phyloP scores from a whole-genome alignment of 2,797 vertebrate genomes.

The Eremophila alpestris region DNA sequence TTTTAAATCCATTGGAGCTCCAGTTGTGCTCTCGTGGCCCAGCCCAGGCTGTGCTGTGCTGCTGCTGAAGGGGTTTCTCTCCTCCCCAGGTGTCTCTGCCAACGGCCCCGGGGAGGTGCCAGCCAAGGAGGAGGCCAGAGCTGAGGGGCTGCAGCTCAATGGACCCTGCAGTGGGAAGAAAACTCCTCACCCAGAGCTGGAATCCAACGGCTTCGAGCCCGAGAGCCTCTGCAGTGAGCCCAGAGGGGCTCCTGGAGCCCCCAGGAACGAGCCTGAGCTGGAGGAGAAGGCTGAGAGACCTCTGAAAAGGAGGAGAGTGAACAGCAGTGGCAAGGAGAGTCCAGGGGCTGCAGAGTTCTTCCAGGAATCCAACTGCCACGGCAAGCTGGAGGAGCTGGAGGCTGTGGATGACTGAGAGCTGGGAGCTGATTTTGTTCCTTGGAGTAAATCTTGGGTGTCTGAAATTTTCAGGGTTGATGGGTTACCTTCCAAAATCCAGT shows the following conservation, averaged over 20 bases:
- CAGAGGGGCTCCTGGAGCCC: constrained; percentile 70
- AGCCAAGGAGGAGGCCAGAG: constrained; percentile 76
- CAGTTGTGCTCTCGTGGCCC: background rate
- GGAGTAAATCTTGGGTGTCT: constrained; percentile 74
- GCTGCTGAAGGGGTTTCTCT: background rate
- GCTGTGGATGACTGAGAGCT: constrained; percentile 72
- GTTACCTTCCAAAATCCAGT: constrained; percentile 75
- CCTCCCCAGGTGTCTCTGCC: constrained; percentile 77
- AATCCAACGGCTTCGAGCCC: constrained; percentile 86
- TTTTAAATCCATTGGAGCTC: background rate
- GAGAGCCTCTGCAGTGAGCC: constrained; percentile 73
- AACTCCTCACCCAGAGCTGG: constrained; percentile 74
- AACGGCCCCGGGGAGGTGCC: constrained; percentile 77
- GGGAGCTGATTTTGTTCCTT: constrained; percentile 64
- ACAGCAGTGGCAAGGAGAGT: constrained; percentile 83
- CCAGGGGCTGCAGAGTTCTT: constrained; percentile 77
- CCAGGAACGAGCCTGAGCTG: constrained; percentile 75
- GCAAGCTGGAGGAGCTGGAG: constrained; percentile 78
- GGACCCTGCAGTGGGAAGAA: constrained; percentile 79
- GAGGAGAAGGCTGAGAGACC: constrained; percentile 80
- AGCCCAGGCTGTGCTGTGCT: background rate
- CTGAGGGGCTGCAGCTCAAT: constrained; percentile 81
- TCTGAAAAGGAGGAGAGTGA: constrained; percentile 86
- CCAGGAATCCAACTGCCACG: constrained; percentile 73
- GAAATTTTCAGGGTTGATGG: constrained; percentile 82